A percentile compares a stretch with the other conserved stretches of the same genome.
phyloP scores from a whole-genome alignment of 2,797 vertebrate species.

The Alca torda region DNA sequence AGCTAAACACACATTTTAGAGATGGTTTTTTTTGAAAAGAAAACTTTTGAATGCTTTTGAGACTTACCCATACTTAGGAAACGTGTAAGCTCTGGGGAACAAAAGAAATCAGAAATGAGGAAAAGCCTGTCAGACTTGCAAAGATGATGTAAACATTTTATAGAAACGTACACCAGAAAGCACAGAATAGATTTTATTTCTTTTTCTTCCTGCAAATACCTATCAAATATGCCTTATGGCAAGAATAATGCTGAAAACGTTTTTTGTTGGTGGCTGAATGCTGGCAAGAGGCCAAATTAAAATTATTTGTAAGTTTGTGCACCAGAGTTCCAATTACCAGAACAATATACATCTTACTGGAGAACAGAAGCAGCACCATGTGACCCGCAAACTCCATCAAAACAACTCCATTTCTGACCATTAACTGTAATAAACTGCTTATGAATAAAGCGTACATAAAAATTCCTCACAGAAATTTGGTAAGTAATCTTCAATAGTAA shows the following conservation, averaged over 20 bases:
- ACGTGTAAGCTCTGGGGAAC: not conserved
- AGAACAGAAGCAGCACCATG: not conserved
- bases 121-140: not conserved
- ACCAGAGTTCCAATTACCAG: not conserved
- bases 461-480: not conserved
- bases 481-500: not conserved
- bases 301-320: not conserved
- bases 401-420: not conserved
- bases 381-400: not conserved
- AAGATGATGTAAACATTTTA: not conserved
- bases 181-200: not conserved
- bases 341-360: not conserved
- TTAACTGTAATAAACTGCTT: not conserved
- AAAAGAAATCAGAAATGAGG: slow-evolving; percentile 13
- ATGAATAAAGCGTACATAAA: not conserved
- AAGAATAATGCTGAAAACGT: not conserved
- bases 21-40: not conserved
- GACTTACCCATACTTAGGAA: not conserved
- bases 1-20: not conserved
- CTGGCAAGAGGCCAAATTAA: slow-evolving; percentile 15
- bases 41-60: not conserved
- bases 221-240: not conserved
- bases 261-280: not conserved
- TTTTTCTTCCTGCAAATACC: not conserved
- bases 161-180: not conserved